Evolutionary conservation across 2,888 invertebrate species (phyloP), one percentile per base, ranked within the genome.

Genomic region (Phyto melanocephala): DNA sequence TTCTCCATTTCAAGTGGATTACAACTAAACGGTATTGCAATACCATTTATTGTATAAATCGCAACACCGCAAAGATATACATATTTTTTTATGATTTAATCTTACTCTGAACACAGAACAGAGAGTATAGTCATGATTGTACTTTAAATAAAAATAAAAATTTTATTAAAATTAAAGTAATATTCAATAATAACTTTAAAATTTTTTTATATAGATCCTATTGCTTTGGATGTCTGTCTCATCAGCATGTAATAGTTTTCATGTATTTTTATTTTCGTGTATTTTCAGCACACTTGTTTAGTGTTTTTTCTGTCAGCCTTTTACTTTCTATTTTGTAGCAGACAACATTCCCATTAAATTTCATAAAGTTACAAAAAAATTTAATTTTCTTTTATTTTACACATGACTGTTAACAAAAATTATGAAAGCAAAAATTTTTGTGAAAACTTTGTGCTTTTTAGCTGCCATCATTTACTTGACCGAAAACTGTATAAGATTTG

Each of bases 181-280:
- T n/a, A n/a, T n/a, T n/a, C n/a, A n/a, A n/a, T n/a, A n/a, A n/a
- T n/a, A n/a, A n/a, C n/a, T n/a, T n/a, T n/a, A n/a, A n/a, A n/a
- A n/a, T n/a, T n/a, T n/a, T n/a, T n/a, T n/a, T n/a, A n/a, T n/a
- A n/a, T n/a, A n/a, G n/a, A n/a, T n/a, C n/a, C n/a, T n/a, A n/a
- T n/a, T n/a, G n/a, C n/a, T 35, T 65, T 65, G 56, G 37, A 20
- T 28, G 17, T 54, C 52, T 63, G 40, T 4, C 42, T 28, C 45
- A 45, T 75, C 35, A 75, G 17, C 35, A 52, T 58, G 58, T 58
- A 54, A 62, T 40, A 62, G 37, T 52, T 62, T 54, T 54, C 63
- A 63, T 62, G 63, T 74, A 65, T 56, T 56, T 15, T 52, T 15
- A 11, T 42, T n/a, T n/a, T n/a, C n/a, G n/a, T n/a, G n/a, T n/a